Base-by-base conservation (phyloP, 2,113 vertebrate genomes). In the Collichthys lucidus region DNA sequence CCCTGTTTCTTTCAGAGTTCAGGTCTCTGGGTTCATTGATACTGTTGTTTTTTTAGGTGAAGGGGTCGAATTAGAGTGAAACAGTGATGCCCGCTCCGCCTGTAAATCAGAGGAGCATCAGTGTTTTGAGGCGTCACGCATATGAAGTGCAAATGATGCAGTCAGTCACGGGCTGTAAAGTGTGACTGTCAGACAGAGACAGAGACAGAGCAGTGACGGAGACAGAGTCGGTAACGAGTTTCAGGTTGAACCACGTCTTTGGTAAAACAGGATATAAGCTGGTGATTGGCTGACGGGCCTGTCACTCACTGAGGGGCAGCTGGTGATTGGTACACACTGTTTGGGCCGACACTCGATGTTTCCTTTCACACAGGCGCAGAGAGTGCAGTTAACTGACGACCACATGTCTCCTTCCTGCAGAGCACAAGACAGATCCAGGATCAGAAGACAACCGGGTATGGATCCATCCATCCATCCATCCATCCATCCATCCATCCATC, bases 381-480 rank as follows among this genome's bases (percentile, higher is more conserved):
- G 96, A 65, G 97, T 96, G 76, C 98, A 99, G 95, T 99, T 99
- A 17, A 96, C 92, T 0, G 97, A 98, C 1, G 98, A 97, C 98
- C 98, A 99, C 95, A 97, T 97, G 94, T 99, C 98, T 74, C 97
- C 97, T 86, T 99, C 97, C 98, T 99, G 74, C 14, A 57, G 78
- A 24, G n/a, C 53, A 60, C 16, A 74, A 12, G 69, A 55, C 8
- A 16, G 16, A 19, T 40, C 35, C 15, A 35, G 2, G 8, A 3
- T 70, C 35, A 77, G 57, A n/a, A 57, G 0, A 66, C 50, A 15
- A 40, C 29, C 57, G 11, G 44, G 11, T 26, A 49, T 0, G 31
- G 19, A 61, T 6, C 7, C 14, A 24, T 17, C n/a, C 10, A 7
- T 46, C 62, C 20, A 44, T 64, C 8, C 1, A 11, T 31, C 14